Evolutionary conservation across 2,113 vertebrate genomes (phyloP).

Genomic region (Furnarius figulus): DNA sequence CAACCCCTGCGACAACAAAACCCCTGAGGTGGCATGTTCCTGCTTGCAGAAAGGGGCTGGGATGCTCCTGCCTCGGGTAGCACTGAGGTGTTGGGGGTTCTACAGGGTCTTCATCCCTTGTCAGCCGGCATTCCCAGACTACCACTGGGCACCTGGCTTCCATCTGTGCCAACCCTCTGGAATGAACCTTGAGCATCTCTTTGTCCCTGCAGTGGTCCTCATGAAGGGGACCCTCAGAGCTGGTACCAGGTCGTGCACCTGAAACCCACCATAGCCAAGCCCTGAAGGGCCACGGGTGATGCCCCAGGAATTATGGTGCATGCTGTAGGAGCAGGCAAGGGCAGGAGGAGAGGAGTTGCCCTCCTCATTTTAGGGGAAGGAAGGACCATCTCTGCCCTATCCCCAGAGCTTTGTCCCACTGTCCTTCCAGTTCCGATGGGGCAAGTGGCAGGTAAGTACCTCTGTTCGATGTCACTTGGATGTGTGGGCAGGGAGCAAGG

Average conservation of each 20-base stretch:
- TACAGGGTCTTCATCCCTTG: background rate
- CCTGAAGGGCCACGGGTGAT: background rate
- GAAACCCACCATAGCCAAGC: background rate
- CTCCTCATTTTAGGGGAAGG: background rate
- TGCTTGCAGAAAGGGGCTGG: background rate
- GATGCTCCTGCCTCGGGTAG: background rate
- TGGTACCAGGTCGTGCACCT: background rate
- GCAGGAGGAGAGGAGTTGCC: background rate
- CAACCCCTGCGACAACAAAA: background rate
- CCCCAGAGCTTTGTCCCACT: background rate
- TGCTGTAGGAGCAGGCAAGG: background rate
- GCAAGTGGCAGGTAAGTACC: slow-evolving; percentile 12
- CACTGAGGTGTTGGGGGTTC: background rate
- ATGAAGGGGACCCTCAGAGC: background rate
- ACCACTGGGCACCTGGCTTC: background rate
- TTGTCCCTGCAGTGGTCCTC: background rate
- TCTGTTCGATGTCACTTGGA: accelerated
- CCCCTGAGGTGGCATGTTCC: background rate
- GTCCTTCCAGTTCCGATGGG: background rate
- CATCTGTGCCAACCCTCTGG: background rate
- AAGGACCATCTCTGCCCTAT: background rate
- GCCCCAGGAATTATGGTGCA: background rate
- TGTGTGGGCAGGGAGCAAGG: background rate
- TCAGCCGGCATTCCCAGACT: background rate
- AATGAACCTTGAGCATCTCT: background rate